A percentile compares a stretch with the other conserved stretches of the same genome.
phyloP scores from a whole-genome alignment of 1,140 invertebrate genomes.

The Vanessa tameamea region DNA sequence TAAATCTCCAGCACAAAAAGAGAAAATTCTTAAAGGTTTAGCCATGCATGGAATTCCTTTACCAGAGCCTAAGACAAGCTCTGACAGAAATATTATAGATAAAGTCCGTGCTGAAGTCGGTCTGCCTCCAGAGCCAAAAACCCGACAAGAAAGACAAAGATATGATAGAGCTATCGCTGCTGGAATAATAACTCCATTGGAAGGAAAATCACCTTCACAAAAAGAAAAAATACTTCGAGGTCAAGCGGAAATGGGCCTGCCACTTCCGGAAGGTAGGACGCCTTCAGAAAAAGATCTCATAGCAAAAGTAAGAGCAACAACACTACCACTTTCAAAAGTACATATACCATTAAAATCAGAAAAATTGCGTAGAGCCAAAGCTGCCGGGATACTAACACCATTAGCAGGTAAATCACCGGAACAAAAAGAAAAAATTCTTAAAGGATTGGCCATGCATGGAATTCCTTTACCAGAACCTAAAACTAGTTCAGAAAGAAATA shows the following conservation, averaged over 20 bases:
- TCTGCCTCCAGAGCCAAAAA: conserved; percentile 38
- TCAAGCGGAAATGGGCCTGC: conserved; percentile 25
- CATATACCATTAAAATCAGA: no score
- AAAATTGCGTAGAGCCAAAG: no score
- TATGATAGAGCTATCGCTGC: conserved; percentile 42
- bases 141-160: conserved; percentile 30
- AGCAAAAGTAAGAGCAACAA: neutral
- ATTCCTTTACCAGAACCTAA: conserved; percentile 45
- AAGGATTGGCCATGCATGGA: conserved; percentile 36
- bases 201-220: conserved; percentile 35
- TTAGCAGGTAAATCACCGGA: neutral
- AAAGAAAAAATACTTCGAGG: conserved; percentile 36
- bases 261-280: conserved; percentile 37
- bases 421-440: conserved; percentile 53
- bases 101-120: conserved; percentile 39
- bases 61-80: conserved; percentile 44
- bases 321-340: no score
- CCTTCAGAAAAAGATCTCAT: conserved; percentile 37
- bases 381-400: no score
- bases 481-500: conserved; percentile 44
- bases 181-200: conserved; percentile 36
- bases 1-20: no score
- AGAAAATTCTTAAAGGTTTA: conserved; percentile 41
- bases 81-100: conserved; percentile 43
- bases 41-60: conserved; percentile 39